phyloP scores from a whole-genome alignment of 2,797 vertebrate genomes.

The Jordanella pulchra region DNA sequence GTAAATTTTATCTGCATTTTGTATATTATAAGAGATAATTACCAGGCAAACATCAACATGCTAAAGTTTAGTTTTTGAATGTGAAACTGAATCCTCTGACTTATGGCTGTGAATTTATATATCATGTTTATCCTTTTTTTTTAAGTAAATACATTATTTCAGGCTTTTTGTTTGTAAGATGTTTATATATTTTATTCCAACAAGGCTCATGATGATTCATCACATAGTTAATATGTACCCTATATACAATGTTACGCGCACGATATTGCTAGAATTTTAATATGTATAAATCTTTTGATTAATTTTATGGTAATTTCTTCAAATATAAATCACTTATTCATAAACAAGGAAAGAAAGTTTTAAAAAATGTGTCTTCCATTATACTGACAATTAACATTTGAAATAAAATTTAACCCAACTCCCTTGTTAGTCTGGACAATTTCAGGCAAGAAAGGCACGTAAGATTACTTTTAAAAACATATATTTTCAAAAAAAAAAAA shows the following conservation, averaged over 20 bases:
- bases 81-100: slow-evolving; percentile 77
- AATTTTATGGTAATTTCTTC: not conserved
- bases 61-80: slow-evolving; percentile 76
- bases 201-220: slow-evolving; percentile 66
- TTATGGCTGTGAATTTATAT: slow-evolving; percentile 82
- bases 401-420: not conserved
- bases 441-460: not conserved
- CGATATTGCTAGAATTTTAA: not conserved
- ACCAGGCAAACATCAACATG: slow-evolving; percentile 68
- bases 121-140: slow-evolving; percentile 59
- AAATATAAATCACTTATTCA: too few species aligned
- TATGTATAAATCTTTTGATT: slow-evolving; percentile 3
- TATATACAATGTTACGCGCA: slow-evolving; percentile 6
- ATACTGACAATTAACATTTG: not conserved
- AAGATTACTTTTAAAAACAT: too few species aligned
- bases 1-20: slow-evolving; percentile 79
- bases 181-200: slow-evolving; percentile 62
- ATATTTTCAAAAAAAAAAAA: too few species aligned
- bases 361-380: not conserved
- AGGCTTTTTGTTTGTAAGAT: slow-evolving; percentile 58
- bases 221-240: slow-evolving; percentile 39
- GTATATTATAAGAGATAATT: slow-evolving; percentile 75
- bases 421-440: not conserved
- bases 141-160: slow-evolving; percentile 60
- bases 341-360: not conserved